Conservation (phyloP, 2,113 vertebrate genomes). For the Pardalotus punctatus region DNA sequence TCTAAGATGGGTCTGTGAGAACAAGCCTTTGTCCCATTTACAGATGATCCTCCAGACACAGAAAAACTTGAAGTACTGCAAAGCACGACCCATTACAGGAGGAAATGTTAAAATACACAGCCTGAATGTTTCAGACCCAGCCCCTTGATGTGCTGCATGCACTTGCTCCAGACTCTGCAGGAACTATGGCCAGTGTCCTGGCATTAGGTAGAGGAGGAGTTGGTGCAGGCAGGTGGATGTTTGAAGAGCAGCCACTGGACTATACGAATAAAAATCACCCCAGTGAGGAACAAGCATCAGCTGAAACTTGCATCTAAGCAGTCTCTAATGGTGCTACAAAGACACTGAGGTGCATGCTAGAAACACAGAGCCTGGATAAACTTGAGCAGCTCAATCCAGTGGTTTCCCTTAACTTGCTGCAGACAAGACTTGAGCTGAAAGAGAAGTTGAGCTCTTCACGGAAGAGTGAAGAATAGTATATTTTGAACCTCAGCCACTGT, state of each 20-base stretch:
- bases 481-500: slow-evolving; percentile 84
- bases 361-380: slow-evolving; percentile 80
- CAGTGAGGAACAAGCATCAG: slow-evolving; percentile 65
- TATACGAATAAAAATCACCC: slow-evolving; percentile 79
- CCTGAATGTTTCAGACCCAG: slow-evolving; percentile 89
- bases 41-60: slow-evolving; percentile 70
- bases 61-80: slow-evolving; percentile 62
- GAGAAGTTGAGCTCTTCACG: slow-evolving; percentile 72
- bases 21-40: slow-evolving; percentile 82
- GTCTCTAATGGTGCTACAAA: slow-evolving; percentile 81
- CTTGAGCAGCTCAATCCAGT: slow-evolving; percentile 81
- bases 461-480: slow-evolving; percentile 80
- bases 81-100: slow-evolving; percentile 80
- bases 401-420: slow-evolving; percentile 80
- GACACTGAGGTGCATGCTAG: slow-evolving; percentile 83
- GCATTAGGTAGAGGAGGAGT: slow-evolving; percentile 80
- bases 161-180: slow-evolving; percentile 38
- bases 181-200: slow-evolving; percentile 72
- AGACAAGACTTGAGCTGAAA: slow-evolving; percentile 82
- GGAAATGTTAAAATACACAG: slow-evolving; percentile 81
- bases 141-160: slow-evolving; percentile 71
- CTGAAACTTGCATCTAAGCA: slow-evolving; percentile 49
- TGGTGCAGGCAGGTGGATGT: slow-evolving; percentile 76
- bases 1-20: slow-evolving; percentile 85
- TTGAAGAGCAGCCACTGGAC: slow-evolving; percentile 85